phyloP scores from a whole-genome alignment of 2,888 invertebrate genomes.

The Dyspetes luteomarginatus region DNA sequence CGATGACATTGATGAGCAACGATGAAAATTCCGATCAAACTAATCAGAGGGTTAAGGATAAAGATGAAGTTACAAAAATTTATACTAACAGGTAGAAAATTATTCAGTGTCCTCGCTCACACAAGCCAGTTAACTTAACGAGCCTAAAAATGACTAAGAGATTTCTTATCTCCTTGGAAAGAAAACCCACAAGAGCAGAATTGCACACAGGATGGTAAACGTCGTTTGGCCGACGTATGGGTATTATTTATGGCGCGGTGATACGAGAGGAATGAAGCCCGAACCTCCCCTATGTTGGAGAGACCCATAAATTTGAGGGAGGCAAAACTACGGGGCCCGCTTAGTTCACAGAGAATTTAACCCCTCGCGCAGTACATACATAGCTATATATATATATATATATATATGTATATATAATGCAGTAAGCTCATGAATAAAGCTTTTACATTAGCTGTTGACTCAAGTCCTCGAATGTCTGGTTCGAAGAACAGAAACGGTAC shows the following conservation, averaged over 20 bases:
- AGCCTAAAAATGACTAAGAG: constrained; percentile 75
- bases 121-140: constrained; percentile 75
- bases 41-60: no score
- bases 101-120: constrained; percentile 20
- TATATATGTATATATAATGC: neutral
- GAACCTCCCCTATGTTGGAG: neutral
- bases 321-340: constrained; percentile 30
- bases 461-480: neutral
- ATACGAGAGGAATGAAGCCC: constrained; percentile 67
- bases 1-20: no score
- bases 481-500: no score
- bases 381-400: no score
- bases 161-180: constrained; percentile 71
- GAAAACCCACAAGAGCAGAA: constrained; percentile 63
- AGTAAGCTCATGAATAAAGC: constrained; percentile 10
- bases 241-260: constrained; percentile 78
- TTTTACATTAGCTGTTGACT: neutral
- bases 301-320: constrained; percentile 62
- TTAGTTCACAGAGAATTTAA: constrained; percentile 55
- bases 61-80: no score
- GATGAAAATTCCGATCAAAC: no score
- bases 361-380: constrained; percentile 30
- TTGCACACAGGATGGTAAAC: constrained; percentile 69
- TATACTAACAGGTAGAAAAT: no score
- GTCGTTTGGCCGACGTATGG: constrained; percentile 70